These are phyloP conservation scores for Cirrhinus mrigala DNA, from an alignment of 2,797 vertebrate species.

Conservation along the genomic window DNA sequence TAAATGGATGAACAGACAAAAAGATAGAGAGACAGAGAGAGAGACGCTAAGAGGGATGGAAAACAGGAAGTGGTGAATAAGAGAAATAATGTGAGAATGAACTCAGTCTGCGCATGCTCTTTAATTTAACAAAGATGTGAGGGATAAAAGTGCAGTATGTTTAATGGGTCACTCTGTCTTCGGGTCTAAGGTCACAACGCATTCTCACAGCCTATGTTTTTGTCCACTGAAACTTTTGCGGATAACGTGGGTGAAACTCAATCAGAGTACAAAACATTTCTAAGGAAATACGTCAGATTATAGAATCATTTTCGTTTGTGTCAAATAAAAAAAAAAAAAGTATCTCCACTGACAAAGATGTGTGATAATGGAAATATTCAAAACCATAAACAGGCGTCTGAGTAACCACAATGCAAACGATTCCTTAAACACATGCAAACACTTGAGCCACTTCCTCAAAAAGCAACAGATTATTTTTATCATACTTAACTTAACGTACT, in stretches of 20 bases:
- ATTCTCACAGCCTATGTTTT: not conserved
- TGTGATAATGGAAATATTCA: not conserved
- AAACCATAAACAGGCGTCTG: not conserved
- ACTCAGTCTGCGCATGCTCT: not conserved
- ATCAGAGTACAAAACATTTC: not conserved
- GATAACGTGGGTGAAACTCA: not conserved
- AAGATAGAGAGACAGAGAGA: not conserved
- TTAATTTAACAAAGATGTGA: not conserved
- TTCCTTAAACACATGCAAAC: not conserved
- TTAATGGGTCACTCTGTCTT: not conserved
- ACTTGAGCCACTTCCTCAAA: not conserved
- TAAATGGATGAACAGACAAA: not conserved
- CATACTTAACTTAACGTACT: not conserved
- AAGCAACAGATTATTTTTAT: not conserved
- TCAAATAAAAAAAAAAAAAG: not conserved
- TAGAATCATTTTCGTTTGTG: not conserved
- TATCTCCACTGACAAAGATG: not conserved
- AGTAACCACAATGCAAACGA: not conserved
- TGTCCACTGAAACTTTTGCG: not conserved
- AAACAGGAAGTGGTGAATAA: slow-evolving; percentile 64
- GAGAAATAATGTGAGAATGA: not conserved
- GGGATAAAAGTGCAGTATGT: not conserved
- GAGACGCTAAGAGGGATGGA: not conserved
- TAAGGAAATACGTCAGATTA: not conserved
- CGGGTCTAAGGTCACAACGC: not conserved